phyloP scores from a whole-genome alignment of 2,113 vertebrate genomes.

The Hystrix cristata region DNA sequence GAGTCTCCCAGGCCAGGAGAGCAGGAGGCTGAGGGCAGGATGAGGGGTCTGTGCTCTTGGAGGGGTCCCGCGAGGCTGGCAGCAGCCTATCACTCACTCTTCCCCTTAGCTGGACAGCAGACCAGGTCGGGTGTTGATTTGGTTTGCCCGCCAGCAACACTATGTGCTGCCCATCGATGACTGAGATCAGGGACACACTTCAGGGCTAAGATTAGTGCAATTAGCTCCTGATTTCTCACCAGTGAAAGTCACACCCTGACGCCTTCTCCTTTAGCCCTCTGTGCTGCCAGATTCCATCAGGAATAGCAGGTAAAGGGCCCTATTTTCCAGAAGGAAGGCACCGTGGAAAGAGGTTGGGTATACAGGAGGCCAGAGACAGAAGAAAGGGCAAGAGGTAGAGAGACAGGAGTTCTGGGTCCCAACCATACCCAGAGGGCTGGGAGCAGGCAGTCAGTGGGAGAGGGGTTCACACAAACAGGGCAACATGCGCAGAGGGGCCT shows the following conservation, averaged over 20 bases:
- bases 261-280: not conserved
- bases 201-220: conserved; percentile 45
- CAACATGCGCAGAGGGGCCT: not conserved
- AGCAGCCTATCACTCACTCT: not conserved
- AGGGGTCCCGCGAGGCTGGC: not conserved
- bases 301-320: not conserved
- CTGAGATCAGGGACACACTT: not conserved
- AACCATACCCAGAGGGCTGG: not conserved
- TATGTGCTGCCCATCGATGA: not conserved
- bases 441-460: not conserved
- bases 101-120: not conserved
- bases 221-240: conserved; percentile 50
- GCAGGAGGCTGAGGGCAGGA: not conserved
- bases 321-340: not conserved
- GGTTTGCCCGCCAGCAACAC: not conserved
- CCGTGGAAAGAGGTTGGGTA: not conserved
- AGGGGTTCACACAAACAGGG: not conserved
- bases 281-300: not conserved
- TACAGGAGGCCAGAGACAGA: not conserved
- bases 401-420: not conserved
- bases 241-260: conserved; percentile 45
- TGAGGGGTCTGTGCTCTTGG: rapidly evolving
- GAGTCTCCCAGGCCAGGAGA: not conserved
- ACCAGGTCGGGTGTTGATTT: not conserved
- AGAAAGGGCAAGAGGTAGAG: not conserved